Evolutionary conservation across 2,113 vertebrate species (phyloP), one percentile per base, ranked within the genome.

Genomic region (Camelus dromedarius): DNA sequence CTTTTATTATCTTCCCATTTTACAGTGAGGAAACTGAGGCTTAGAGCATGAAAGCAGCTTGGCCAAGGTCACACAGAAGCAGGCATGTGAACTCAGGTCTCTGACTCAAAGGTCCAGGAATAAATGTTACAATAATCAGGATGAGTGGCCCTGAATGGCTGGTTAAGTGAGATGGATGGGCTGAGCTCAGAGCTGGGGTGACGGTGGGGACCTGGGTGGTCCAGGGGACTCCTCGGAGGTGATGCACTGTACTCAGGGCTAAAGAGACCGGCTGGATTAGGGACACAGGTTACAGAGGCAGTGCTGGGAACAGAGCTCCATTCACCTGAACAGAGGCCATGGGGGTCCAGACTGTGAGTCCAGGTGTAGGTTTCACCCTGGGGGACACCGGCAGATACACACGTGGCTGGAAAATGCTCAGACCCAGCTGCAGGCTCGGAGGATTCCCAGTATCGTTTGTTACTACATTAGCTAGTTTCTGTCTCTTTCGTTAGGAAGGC

Each of bases 401-500:
- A 46, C 0, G 16, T 42, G 93, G 46, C n/a, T 54, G 46, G 93
- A 94, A 81, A 46, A 22, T 11, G 35, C 22, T 70, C 0, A 73
- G 56, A 6, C 50, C 42, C 52, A 48, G n/a, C 20, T 0, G 2
- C 56, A 82, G 46, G 42, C 48, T 66, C 30, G 5, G 56, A 3
- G 46, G 48, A 8, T 9, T 22, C n/a, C 56, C 0, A 35, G 46
- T n/a, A 15, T 19, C 66, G 10, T 14, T 75, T 50, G 15, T 66
- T 30, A 12, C 16, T 35, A 56, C 0, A 0, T 75, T 82, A 56
- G 48, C 46, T 66, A 22, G 15, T 46, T 75, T 48, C 28, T 54
- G 28, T 42, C 56, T 92, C 48, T 80, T n/a, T 83, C 32, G 19
- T 92, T 81, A 26, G 75, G 48, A 88, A 50, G 48, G 26, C 73